Base-by-base conservation (phyloP, 2,797 vertebrate species). In the Anniella stebbinsi region DNA sequence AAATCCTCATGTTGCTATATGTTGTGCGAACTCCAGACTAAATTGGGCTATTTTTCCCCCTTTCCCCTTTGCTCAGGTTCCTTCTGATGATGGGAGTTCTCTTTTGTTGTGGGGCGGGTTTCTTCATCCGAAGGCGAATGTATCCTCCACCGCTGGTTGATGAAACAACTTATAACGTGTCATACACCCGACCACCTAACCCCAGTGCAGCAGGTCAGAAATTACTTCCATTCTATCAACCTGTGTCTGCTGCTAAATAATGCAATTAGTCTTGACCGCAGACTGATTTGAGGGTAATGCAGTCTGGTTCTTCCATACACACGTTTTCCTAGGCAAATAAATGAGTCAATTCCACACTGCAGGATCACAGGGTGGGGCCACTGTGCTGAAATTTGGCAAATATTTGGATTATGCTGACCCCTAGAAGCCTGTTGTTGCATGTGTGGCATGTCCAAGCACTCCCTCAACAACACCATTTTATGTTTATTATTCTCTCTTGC, bases 1-100 rank as follows among this genome's bases (percentile, higher is more conserved):
- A 57, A 73, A 73, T 41, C 17, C 1, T 66, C 15, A 12, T 30
- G 23, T 10, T 67, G 41, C 5, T 67, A 30, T 25, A 67, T 45
- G 84, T 51, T 81, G 15, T 63, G 36, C 10, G 66, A 76, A 66
- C 25, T 60, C 28, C 8, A 57, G 48, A n/a, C 28, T 87, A 23
- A 66, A 41, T 38, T 25, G 30, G 2, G 25, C 30, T 23, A 5
- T 83, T 67, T 89, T 94, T 23, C 1, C n/a, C 45, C 18, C 87
- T 80, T 73, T 90, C 48, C 89, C 90, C 92, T 86, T 88, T 69
- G 92, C 77, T 90, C 36, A 99, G 99, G 99, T 98, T 99, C 93
- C 97, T 99, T 85, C 96, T 99, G 96, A 99, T 99, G 99, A 99
- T 99, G 98, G 99, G 98, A 0, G 98, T 99, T 92, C 78, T 99